A percentile compares a stretch with the other conserved stretches of the same genome.
Conservation (phyloP, 2,888 invertebrate genomes). For the Hirtodrosophila trivittata region DNA sequence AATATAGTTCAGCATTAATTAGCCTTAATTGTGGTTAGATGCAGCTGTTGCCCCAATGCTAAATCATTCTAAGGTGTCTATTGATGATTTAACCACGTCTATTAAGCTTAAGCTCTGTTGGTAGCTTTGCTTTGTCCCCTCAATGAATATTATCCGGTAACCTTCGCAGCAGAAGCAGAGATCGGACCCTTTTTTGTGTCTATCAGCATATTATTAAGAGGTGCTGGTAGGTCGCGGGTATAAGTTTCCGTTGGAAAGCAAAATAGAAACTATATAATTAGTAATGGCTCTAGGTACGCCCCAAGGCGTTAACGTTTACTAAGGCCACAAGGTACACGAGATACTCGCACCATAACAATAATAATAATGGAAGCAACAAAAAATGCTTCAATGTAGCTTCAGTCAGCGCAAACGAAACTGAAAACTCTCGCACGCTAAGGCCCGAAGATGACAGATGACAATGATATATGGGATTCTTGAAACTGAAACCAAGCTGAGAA, state of each 20-base stretch:
- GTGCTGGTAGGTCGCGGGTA: slow-evolving; percentile 30
- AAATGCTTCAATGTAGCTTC: slow-evolving; percentile 27
- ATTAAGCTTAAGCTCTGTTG: too few species aligned
- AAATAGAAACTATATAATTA: slow-evolving; percentile 69
- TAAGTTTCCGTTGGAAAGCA: slow-evolving; percentile 59
- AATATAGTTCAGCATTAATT: slow-evolving; percentile 17
- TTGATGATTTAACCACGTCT: slow-evolving; percentile 13
- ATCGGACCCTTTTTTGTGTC: slow-evolving; percentile 15
- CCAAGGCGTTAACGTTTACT: slow-evolving; percentile 48
- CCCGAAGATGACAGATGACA: slow-evolving; percentile 58
- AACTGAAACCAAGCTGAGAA: slow-evolving; percentile 51
- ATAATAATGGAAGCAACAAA: slow-evolving; percentile 9
- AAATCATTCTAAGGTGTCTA: slow-evolving; percentile 19
- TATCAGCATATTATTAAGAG: slow-evolving; percentile 46
- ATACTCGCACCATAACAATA: background rate
- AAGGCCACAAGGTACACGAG: slow-evolving; percentile 25
- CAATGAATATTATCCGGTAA: slow-evolving; percentile 17
- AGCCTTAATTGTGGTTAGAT: slow-evolving; percentile 29
- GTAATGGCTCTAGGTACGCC: slow-evolving; percentile 63
- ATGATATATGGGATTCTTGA: slow-evolving; percentile 71
- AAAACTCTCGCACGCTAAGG: slow-evolving; percentile 54
- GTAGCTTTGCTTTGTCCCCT: too few species aligned
- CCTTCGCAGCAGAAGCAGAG: slow-evolving; percentile 24
- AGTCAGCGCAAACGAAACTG: slow-evolving; percentile 58
- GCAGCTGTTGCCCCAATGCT: slow-evolving; percentile 15